Evolutionary conservation across 1,140 invertebrate species (phyloP).

Genomic region (Druon quercuslanigerum): DNA sequence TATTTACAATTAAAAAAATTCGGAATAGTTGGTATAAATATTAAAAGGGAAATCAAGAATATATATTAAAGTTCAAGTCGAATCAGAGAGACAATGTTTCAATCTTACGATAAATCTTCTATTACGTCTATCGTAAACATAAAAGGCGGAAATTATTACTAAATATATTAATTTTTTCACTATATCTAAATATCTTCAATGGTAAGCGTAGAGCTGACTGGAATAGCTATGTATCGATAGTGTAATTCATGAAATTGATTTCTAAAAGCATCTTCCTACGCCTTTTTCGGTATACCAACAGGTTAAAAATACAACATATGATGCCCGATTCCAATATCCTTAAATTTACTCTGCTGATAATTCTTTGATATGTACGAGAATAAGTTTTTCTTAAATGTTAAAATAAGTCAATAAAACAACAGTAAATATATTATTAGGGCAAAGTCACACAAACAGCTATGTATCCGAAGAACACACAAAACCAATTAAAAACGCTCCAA

Average conservation of each 20-base stretch:
- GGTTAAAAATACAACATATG: constrained; percentile 6
- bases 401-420: too few species aligned
- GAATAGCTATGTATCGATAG: background rate
- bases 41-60: too few species aligned
- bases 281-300: constrained; percentile 1
- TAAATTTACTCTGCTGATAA: too few species aligned
- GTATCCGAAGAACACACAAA: too few species aligned
- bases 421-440: too few species aligned
- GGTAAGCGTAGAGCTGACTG: background rate
- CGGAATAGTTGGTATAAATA: too few species aligned
- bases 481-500: too few species aligned
- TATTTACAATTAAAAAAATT: too few species aligned
- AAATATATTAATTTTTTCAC: constrained; percentile 13
- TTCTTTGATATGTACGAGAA: too few species aligned
- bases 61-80: too few species aligned
- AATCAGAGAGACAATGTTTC: background rate
- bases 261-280: constrained; percentile 9
- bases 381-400: too few species aligned
- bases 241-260: constrained; percentile 19
- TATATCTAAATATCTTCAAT: background rate
- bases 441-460: too few species aligned
- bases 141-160: constrained; percentile 11
- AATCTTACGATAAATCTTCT: background rate
- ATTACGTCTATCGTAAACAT: background rate
- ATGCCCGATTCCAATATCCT: background rate